A percentile compares a stretch with the other conserved stretches of the same genome.
phyloP scores from a whole-genome alignment of 2,113 vertebrate genomes.

The Aldabrachelys gigantea region DNA sequence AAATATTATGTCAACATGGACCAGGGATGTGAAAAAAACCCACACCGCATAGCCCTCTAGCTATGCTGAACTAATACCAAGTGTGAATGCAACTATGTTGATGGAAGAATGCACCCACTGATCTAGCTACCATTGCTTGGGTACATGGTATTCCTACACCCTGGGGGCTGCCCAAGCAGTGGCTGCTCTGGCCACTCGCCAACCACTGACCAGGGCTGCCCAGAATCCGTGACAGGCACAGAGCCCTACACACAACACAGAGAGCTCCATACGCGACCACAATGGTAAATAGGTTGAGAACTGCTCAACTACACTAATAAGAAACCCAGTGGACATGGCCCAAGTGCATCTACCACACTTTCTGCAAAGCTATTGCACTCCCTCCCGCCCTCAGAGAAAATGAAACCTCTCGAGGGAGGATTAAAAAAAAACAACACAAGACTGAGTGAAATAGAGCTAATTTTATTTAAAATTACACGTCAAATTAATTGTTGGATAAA shows the following conservation, averaged over 20 bases:
- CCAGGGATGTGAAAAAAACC: too few relatives aligned
- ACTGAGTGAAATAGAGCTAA: background rate
- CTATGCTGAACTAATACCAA: background rate
- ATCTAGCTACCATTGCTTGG: background rate
- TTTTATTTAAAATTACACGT: too few relatives aligned
- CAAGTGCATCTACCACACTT: background rate
- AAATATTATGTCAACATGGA: background rate
- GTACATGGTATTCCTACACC: background rate
- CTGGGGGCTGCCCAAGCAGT: too few relatives aligned
- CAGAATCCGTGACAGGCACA: too few relatives aligned
- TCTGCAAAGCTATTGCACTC: rapidly evolving
- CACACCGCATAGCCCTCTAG: background rate
- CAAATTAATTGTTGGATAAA: too few relatives aligned
- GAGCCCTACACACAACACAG: too few relatives aligned
- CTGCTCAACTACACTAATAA: background rate
- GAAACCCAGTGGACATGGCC: background rate
- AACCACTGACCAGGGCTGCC: too few relatives aligned
- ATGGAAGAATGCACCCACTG: background rate
- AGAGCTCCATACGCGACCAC: too few relatives aligned
- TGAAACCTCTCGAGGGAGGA: too few relatives aligned
- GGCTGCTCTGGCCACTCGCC: too few relatives aligned
- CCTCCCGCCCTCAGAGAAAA: rapidly evolving
- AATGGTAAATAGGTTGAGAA: too few relatives aligned
- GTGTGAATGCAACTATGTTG: background rate
- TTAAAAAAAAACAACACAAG: too few relatives aligned